These are phyloP conservation scores for Apis cerana DNA, from an alignment of 1,140 invertebrate species.

Conservation along the genomic window DNA sequence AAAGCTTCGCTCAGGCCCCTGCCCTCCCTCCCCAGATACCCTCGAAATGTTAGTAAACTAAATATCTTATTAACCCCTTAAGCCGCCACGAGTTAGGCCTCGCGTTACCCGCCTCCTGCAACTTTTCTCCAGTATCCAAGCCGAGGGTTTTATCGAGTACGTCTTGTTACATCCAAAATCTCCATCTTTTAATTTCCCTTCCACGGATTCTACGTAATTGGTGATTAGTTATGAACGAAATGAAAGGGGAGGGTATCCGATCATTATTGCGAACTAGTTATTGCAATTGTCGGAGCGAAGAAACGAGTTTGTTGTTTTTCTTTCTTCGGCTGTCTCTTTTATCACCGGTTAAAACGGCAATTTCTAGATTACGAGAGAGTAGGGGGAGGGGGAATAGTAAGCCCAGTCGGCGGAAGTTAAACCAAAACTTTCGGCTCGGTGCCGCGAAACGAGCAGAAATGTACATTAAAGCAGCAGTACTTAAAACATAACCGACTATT, in stretches of 20 bases:
- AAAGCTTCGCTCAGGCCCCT: slow-evolving; percentile 60
- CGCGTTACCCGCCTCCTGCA: slow-evolving; percentile 53
- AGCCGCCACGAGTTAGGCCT: slow-evolving; percentile 67
- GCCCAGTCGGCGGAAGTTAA: slow-evolving; percentile 21
- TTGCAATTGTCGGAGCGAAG: neutral
- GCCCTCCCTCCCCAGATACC: slow-evolving; percentile 48
- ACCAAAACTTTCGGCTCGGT: slow-evolving; percentile 31
- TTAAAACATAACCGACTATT: slow-evolving; percentile 36
- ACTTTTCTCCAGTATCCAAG: slow-evolving; percentile 51
- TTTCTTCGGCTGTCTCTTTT: neutral
- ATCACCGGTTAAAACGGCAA: slow-evolving; percentile 17
- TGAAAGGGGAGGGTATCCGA: too few species aligned
- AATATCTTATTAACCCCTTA: slow-evolving; percentile 80
- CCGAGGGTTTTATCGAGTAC: neutral
- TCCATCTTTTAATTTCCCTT: too few species aligned
- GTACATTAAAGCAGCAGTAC: slow-evolving; percentile 32
- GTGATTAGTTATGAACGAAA: too few species aligned
- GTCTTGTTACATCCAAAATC: neutral
- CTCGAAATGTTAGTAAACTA: slow-evolving; percentile 79
- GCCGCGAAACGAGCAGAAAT: slow-evolving; percentile 31
- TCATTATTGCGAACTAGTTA: too few species aligned
- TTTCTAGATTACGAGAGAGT: slow-evolving; percentile 26
- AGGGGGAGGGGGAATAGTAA: neutral
- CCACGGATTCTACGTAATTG: too few species aligned
- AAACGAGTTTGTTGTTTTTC: slow-evolving; percentile 1